Conservation (phyloP, 2,888 invertebrate genomes). For the Oscheius sp. region DNA sequence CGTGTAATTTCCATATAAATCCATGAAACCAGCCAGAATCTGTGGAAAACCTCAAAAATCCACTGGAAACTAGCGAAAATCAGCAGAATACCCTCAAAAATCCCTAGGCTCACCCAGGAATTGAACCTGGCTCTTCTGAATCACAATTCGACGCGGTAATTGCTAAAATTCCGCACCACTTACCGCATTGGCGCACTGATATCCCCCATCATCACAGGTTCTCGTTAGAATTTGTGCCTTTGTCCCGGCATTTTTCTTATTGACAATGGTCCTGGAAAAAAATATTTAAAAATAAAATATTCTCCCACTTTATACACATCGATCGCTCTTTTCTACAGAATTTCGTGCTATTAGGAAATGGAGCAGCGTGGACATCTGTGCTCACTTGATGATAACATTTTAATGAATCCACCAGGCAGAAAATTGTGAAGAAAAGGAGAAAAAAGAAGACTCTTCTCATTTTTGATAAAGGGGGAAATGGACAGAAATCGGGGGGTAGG, state of each 20-base stretch:
- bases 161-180: not conserved
- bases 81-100: too few relatives aligned
- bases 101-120: too few relatives aligned
- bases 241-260: not conserved
- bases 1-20: too few relatives aligned
- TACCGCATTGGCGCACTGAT: slow-evolving; percentile 22
- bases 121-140: too few relatives aligned
- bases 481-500: too few relatives aligned
- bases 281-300: too few relatives aligned
- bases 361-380: not conserved
- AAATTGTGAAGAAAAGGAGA: not conserved
- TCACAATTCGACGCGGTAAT: too few relatives aligned
- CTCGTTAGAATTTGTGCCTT: not conserved
- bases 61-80: too few relatives aligned
- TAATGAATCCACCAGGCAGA: not conserved
- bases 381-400: not conserved
- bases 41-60: too few relatives aligned
- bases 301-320: slow-evolving; percentile 1
- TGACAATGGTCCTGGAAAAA: not conserved
- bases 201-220: slow-evolving; percentile 11
- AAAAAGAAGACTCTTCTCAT: not conserved
- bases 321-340: not conserved
- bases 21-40: too few relatives aligned
- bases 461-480: not conserved
- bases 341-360: not conserved